Percentiles rank a stretch among this genome's conserved stretches.
Conservation (phyloP, 2,888 invertebrate genomes). For the Axea sp. region DNA sequence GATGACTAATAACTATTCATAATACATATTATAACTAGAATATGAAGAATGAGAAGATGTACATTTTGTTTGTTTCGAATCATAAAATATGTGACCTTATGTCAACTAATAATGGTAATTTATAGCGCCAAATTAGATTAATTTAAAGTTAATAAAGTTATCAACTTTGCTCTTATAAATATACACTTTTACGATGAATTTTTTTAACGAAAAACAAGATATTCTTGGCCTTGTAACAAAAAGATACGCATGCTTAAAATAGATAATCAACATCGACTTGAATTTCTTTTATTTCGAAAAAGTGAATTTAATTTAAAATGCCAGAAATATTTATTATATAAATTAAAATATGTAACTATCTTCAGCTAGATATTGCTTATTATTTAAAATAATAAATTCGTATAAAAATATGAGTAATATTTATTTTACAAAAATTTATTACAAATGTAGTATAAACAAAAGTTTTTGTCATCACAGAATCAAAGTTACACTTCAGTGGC, state of each 20-base stretch:
- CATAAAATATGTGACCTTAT: conserved; percentile 1
- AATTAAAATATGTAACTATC: no score
- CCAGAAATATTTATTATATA: no score
- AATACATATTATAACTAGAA: no score
- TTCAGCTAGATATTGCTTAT: no score
- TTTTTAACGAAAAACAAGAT: neutral
- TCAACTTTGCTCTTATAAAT: conserved; percentile 16
- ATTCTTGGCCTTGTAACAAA: conserved; percentile 16
- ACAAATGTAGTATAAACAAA: conserved; percentile 54
- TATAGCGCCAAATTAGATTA: conserved; percentile 3
- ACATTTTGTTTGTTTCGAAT: no score
- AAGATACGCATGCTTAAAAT: conserved; percentile 5
- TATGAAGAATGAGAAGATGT: no score
- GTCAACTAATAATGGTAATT: conserved; percentile 2
- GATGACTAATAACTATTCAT: no score
- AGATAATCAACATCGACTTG: neutral
- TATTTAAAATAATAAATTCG: conserved; percentile 9
- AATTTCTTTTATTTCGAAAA: no score
- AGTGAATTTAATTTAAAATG: no score
- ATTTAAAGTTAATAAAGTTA: conserved; percentile 20
- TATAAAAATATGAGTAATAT: conserved; percentile 27
- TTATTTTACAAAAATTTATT: conserved; percentile 58
- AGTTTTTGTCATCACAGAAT: conserved; percentile 30
- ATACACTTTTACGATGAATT: neutral
- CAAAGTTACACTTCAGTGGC: conserved; percentile 40